Conservation (phyloP, 64 coral and sea anemone genomes). For the Actinia equina region DNA sequence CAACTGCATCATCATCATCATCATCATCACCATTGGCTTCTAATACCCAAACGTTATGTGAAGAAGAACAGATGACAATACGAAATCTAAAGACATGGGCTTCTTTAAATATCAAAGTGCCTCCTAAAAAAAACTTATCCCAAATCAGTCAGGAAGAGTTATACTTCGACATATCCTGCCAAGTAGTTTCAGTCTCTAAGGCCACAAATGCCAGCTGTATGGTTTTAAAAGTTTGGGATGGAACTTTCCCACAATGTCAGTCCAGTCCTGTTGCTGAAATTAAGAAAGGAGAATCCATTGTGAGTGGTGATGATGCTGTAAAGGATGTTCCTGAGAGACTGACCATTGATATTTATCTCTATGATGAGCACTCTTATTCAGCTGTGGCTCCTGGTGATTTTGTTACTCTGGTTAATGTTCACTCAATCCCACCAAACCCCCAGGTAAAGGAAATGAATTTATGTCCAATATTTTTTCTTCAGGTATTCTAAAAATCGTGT, state of each 20-base stretch:
- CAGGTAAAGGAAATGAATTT: background rate
- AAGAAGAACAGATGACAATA: slow-evolving; percentile 12
- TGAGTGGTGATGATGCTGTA: background rate
- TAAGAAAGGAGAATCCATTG: background rate
- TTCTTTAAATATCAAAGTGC: background rate
- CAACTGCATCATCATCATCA: background rate
- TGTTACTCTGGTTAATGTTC: slow-evolving; percentile 51
- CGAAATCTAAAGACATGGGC: slow-evolving; percentile 24
- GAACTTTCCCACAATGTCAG: slow-evolving; percentile 24
- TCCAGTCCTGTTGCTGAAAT: slow-evolving; percentile 25
- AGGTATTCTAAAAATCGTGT: too few relatives aligned
- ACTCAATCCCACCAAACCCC: background rate
- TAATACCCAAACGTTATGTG: slow-evolving; percentile 14
- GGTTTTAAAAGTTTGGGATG: slow-evolving; percentile 53
- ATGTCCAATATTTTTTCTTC: background rate
- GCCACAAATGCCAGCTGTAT: background rate
- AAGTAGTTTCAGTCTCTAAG: slow-evolving; percentile 31
- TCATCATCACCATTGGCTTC: slow-evolving; percentile 1
- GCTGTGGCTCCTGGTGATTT: slow-evolving; percentile 29
- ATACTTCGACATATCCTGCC: slow-evolving; percentile 39
- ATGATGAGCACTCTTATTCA: slow-evolving; percentile 28
- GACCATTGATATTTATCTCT: slow-evolving; percentile 22
- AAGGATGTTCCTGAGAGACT: background rate
- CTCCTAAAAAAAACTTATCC: background rate
- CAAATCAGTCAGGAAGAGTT: background rate